These are phyloP conservation scores for Sylvia borin DNA, from an alignment of 2,797 vertebrate species.

Conservation along the genomic window DNA sequence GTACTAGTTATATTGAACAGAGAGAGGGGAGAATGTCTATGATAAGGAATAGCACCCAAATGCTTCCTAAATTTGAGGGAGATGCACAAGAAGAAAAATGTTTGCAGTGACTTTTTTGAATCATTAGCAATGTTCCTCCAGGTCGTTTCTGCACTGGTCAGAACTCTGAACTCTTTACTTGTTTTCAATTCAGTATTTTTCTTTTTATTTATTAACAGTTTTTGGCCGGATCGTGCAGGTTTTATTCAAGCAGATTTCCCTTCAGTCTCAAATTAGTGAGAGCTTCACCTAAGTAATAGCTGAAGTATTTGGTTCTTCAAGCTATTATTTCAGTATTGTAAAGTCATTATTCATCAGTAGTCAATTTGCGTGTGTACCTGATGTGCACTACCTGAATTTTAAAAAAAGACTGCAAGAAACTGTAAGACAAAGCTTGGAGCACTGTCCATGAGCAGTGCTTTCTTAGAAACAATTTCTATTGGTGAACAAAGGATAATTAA, in stretches of 20 bases:
- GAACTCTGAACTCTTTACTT: background rate
- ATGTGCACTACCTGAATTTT: background rate
- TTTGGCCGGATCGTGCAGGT: background rate
- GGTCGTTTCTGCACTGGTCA: background rate
- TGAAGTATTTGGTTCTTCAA: background rate
- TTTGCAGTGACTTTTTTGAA: background rate
- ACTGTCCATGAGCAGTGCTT: background rate
- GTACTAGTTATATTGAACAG: background rate
- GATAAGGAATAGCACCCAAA: background rate
- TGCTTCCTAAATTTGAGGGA: background rate
- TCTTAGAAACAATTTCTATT: background rate
- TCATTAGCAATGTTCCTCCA: background rate
- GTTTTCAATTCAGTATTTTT: background rate
- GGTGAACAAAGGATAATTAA: constrained; percentile 30
- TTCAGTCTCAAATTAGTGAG: constrained; percentile 8
- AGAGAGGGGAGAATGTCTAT: background rate
- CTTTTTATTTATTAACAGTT: background rate
- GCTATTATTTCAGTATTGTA: background rate
- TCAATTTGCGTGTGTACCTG: background rate
- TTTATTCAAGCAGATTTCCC: background rate
- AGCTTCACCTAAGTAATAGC: background rate
- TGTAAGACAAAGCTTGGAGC: background rate
- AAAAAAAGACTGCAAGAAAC: constrained; percentile 19
- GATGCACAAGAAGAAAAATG: background rate
- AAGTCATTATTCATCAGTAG: background rate